Base-by-base conservation (phyloP, 2,797 vertebrate genomes). In the Labroides dimidiatus region DNA sequence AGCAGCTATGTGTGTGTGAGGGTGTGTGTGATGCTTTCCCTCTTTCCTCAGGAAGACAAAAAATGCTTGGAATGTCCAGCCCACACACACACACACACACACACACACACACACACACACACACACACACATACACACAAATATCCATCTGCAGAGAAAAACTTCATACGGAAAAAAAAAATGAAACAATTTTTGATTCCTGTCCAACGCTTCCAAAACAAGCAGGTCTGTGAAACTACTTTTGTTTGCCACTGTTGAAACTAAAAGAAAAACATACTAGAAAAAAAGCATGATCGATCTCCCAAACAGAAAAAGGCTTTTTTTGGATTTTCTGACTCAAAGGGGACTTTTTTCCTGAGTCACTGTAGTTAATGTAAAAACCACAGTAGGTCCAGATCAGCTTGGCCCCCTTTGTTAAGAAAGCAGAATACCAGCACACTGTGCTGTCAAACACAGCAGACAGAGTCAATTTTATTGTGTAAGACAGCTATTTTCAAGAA, bases 11-110 rank as follows among this genome's bases (percentile, higher is more conserved):
- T 70, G 53, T 64, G 47, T 60, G 53, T 64, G 47, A 58, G 71
- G 58, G 47, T 62, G 71, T 21, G 44, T 24, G 48, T 50, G 48
- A 84, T 73, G 64, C 72, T 86, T 79, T 81, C 68, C 43, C 73
- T 82, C 76, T 73, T 88, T 89, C 81, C 84, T 87, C 86, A 88
- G 89, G 89, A 90, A 92, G 83, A 82, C 21, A 69, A 82, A 80
- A 77, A 86, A 91, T 90, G 86, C 68, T 60, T 67, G 82, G 83
- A 84, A 87, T 90, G 87, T 77, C 75, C 74, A 77, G 48, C 77
- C 62, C 51, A 47, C 75, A 44, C 57, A 70, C 64, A 50, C 52
- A 48, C 55, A 45, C 61, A 20, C 79, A 76, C 69, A 42, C 48
- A 59, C 66, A 49, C 47, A 48, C 20, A 11, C n/a, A n/a, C n/a